These are phyloP conservation scores for Sycobia sp. DNA, from an alignment of 1,140 invertebrate species.

Conservation along the genomic window DNA sequence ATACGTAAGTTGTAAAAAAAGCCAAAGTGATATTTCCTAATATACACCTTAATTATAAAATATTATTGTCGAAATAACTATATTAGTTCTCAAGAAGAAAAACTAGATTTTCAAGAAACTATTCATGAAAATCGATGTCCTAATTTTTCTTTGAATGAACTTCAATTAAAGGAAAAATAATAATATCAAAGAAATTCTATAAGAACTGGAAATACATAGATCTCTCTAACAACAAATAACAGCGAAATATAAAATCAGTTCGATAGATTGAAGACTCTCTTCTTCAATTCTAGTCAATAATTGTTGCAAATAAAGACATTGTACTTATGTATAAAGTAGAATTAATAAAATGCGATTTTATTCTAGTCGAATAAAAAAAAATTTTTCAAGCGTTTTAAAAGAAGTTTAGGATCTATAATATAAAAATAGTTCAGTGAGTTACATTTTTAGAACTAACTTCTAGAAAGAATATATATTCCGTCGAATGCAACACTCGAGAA, in stretches of 20 bases:
- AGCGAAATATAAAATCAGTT: slow-evolving; percentile 27
- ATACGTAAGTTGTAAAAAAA: no score
- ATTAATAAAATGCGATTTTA: slow-evolving; percentile 23
- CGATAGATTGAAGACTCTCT: slow-evolving; percentile 24
- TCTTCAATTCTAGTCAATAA: slow-evolving; percentile 27
- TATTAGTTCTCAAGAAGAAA: not conserved
- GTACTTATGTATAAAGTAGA: slow-evolving; percentile 48
- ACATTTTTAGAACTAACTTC: slow-evolving; percentile 32
- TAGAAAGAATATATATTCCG: slow-evolving; percentile 22
- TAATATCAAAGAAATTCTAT: no score
- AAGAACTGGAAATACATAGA: no score
- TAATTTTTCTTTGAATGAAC: slow-evolving; percentile 3
- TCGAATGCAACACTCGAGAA: slow-evolving; percentile 22
- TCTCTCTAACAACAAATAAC: no score
- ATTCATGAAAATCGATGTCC: not conserved
- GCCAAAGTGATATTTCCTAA: not conserved
- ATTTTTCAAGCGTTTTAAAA: slow-evolving; percentile 18
- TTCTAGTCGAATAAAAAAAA: slow-evolving; percentile 30
- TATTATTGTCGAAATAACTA: no score
- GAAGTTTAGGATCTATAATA: slow-evolving; percentile 18
- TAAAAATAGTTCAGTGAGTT: slow-evolving; percentile 30
- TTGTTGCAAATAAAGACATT: slow-evolving; percentile 15
- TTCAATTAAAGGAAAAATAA: no score
- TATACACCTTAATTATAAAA: slow-evolving; percentile 1
- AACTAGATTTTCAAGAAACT: slow-evolving; percentile 11